phyloP scores from a whole-genome alignment of 1,140 invertebrate genomes.

The Solen grandis region DNA sequence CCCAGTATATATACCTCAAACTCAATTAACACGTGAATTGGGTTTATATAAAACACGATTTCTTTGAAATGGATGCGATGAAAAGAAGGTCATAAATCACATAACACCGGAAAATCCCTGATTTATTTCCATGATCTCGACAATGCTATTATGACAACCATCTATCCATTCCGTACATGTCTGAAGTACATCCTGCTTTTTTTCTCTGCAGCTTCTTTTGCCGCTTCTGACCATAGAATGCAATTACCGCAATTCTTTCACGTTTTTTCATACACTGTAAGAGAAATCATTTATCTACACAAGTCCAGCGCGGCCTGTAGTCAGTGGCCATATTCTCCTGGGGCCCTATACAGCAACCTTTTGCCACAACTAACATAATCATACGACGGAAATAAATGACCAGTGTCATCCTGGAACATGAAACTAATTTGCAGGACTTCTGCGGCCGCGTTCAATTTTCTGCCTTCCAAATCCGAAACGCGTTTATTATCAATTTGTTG shows the following conservation, averaged over 20 bases:
- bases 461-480: conserved; percentile 56
- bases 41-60: too few species aligned
- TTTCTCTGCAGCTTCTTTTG: too few species aligned
- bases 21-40: too few species aligned
- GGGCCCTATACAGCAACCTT: background rate
- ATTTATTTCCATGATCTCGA: too few species aligned
- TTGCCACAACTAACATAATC: conserved; percentile 55
- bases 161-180: too few species aligned
- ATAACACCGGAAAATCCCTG: too few species aligned
- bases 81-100: too few species aligned
- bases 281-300: background rate
- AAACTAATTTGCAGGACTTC: conserved; percentile 57
- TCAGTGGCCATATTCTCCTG: conserved; percentile 51
- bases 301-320: background rate
- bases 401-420: conserved; percentile 50
- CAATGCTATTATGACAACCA: too few species aligned
- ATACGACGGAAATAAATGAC: conserved; percentile 51
- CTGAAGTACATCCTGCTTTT: too few species aligned
- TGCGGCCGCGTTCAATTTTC: conserved; percentile 48
- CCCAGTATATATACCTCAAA: too few species aligned
- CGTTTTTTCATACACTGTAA: background rate
- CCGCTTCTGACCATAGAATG: too few species aligned
- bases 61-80: too few species aligned
- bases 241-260: background rate
- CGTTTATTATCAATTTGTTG: conserved; percentile 60